Conservation (phyloP, 2,797 vertebrate genomes). For the Hirundo rustica region DNA sequence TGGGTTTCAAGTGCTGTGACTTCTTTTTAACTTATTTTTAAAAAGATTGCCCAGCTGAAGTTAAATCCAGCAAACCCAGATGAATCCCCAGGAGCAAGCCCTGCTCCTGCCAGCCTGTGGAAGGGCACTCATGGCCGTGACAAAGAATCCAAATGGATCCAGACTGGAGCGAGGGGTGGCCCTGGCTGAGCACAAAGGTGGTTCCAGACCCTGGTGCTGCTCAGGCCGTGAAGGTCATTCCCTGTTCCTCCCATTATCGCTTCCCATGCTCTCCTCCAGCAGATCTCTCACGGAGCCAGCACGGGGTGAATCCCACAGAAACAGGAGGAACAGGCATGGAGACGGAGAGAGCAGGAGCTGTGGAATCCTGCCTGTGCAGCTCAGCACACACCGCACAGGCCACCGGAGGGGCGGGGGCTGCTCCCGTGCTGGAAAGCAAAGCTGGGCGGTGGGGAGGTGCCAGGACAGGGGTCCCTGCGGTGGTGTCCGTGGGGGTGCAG, state of each 20-base stretch:
- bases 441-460: neutral
- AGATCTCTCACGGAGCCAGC: accelerated
- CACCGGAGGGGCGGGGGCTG: neutral
- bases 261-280: neutral
- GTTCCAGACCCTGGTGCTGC: neutral
- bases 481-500: neutral
- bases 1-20: accelerated
- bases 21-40: neutral
- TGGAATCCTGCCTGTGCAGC: neutral
- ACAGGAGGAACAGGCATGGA: accelerated
- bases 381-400: neutral
- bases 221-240: accelerated
- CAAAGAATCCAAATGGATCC: neutral
- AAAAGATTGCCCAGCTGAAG: neutral
- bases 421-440: neutral
- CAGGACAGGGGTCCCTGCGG: neutral
- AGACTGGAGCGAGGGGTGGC: neutral
- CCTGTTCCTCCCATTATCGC: accelerated
- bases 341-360: neutral
- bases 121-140: neutral
- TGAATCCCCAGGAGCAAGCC: neutral
- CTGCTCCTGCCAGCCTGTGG: neutral
- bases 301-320: neutral
- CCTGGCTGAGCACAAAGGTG: accelerated
- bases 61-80: neutral